phyloP scores from a whole-genome alignment of 2,888 invertebrate species.

The Spilarctia lutea region DNA sequence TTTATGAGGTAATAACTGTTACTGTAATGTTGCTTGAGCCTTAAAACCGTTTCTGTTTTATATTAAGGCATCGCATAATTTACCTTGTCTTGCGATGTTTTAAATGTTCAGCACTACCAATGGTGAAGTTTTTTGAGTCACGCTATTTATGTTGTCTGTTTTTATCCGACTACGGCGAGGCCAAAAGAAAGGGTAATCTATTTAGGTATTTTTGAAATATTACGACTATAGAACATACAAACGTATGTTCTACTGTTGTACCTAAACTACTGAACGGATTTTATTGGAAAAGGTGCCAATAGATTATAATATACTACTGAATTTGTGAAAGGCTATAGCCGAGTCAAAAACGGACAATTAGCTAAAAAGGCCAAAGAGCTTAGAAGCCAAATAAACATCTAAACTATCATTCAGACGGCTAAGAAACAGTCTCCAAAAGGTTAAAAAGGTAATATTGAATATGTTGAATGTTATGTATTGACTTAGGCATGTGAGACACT shows the following conservation, averaged over 20 bases:
- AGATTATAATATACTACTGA: neutral
- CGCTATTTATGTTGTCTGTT: slow-evolving; percentile 8
- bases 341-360: neutral
- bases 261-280: no score
- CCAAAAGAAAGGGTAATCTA: no score
- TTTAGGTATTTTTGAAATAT: no score
- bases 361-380: neutral
- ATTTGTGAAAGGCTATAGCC: neutral
- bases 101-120: slow-evolving; percentile 28
- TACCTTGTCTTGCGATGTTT: slow-evolving; percentile 40
- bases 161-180: no score
- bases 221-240: no score
- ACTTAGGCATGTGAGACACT: slow-evolving; percentile 9
- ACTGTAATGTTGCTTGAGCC: slow-evolving; percentile 58
- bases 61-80: slow-evolving; percentile 48
- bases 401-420: neutral
- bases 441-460: slow-evolving; percentile 7
- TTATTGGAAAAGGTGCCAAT: no score
- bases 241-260: no score
- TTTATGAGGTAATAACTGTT: slow-evolving; percentile 69
- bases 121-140: slow-evolving; percentile 14
- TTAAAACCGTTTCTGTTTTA: slow-evolving; percentile 55
- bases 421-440: neutral
- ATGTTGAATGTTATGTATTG: slow-evolving; percentile 2
- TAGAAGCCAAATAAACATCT: neutral